These are phyloP conservation scores for Drosophila pachea DNA, from an alignment of 1,140 invertebrate genomes.

Conservation along the genomic window DNA sequence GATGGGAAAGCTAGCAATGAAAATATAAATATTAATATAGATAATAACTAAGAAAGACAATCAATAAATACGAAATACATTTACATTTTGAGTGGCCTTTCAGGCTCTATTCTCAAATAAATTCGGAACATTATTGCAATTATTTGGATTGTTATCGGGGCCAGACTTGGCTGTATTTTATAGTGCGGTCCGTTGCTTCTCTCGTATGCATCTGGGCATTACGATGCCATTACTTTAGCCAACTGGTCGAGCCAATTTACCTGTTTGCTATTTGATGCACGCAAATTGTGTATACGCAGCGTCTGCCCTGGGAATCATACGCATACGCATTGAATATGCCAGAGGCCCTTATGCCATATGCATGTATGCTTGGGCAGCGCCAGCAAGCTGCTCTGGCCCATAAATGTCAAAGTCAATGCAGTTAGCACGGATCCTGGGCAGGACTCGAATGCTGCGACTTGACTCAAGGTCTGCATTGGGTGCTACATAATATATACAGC, in stretches of 20 bases:
- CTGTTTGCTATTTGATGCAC: slow-evolving; percentile 24
- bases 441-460: slow-evolving; percentile 21
- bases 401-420: slow-evolving; percentile 77
- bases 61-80: too few relatives aligned
- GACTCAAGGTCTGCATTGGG: slow-evolving; percentile 44
- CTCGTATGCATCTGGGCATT: slow-evolving; percentile 25
- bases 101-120: background rate
- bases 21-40: background rate
- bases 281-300: slow-evolving; percentile 43
- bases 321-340: slow-evolving; percentile 32
- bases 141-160: background rate
- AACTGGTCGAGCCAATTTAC: slow-evolving; percentile 7
- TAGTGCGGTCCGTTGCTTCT: slow-evolving; percentile 8
- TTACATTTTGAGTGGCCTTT: too few relatives aligned
- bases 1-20: background rate
- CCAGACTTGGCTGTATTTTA: background rate
- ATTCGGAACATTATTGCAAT: slow-evolving; percentile 5
- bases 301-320: slow-evolving; percentile 11
- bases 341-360: background rate
- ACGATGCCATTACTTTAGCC: slow-evolving; percentile 15
- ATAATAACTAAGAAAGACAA: background rate
- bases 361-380: background rate
- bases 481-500: slow-evolving; percentile 43
- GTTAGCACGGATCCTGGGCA: slow-evolving; percentile 42
- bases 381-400: slow-evolving; percentile 31